Evolutionary conservation across 2,888 invertebrate species (phyloP), one percentile per base, ranked within the genome.

Genomic region (Amiota mariae): DNA sequence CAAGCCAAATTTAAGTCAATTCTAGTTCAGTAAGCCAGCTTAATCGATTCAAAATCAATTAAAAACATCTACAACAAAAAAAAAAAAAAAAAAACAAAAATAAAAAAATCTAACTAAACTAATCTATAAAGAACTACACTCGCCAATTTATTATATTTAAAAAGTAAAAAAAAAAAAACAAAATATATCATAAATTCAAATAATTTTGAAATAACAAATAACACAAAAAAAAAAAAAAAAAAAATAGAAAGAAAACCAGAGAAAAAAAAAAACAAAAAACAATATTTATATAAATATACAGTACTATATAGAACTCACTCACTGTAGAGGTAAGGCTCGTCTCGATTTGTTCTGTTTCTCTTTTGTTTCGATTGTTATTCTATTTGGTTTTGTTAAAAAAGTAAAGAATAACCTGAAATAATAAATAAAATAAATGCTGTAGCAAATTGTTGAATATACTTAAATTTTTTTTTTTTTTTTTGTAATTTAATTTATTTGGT

Each of bases 311-410:
- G 36, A 63, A 63, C n/a, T 63, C 63, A 63, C 63, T 63, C 63
- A 63, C 63, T 63, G 24, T 63, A 63, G 63, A 63, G 63, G 63
- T 63, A 63, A 63, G 63, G 63, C 46, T 36, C 63, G 13, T 36
- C 36, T 63, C 24, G 13, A 54, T 54, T 24, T 63, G 24, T 63
- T 63, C 46, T 12, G 18, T 63, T 46, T 63, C 63, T 10, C 36
- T 63, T 10, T 13, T 36, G 36, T 12, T 63, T 63, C 36, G 36
- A 11, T 63, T 63, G 1, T 63, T 63, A 36, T 36, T 36, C 36
- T 2, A 1, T 36, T 36, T 6, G 4, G 36, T 36, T 36, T 36
- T 36, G 36, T 36, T 36, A 36, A 36, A 36, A 6, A 36, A 36
- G 6, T 36, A 36, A 36, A 24, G 24, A 24, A 36, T 36, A 4